Evolutionary conservation across 53 echinoderm and acorn worm species (phyloP).

Genomic region (Hippasteria phrygiana): DNA sequence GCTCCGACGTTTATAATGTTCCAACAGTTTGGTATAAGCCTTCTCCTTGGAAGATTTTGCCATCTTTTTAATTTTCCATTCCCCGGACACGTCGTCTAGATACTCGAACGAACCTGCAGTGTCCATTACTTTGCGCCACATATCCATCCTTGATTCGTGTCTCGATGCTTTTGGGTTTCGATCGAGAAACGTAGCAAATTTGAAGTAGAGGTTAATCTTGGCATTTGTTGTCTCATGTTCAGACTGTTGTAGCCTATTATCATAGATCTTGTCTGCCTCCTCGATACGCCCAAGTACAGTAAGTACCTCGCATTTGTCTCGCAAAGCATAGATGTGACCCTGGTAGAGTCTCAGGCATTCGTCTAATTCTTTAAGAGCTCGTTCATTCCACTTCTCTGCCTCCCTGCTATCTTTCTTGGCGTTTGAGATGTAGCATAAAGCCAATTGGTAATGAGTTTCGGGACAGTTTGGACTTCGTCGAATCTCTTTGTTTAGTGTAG

Average conservation of each 20-base stretch:
- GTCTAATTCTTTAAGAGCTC: neutral
- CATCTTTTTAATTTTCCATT: neutral
- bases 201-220: neutral
- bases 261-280: too few relatives aligned
- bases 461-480: neutral
- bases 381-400: too few relatives aligned
- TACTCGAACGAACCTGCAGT: neutral
- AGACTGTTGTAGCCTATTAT: neutral
- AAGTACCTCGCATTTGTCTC: neutral
- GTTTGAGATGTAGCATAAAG: neutral
- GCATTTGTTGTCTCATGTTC: neutral
- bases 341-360: neutral
- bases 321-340: neutral
- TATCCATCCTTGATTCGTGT: neutral
- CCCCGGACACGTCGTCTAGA: neutral
- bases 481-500: neutral
- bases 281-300: too few relatives aligned
- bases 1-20: neutral
- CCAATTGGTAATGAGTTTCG: constrained; percentile 16
- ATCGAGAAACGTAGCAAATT: neutral
- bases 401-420: neutral
- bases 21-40: neutral
- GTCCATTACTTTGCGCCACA: constrained; percentile 17
- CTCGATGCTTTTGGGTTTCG: neutral
- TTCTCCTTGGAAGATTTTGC: neutral